Base-by-base conservation (phyloP, 2,888 invertebrate species). In the Vesta saturnalis region DNA sequence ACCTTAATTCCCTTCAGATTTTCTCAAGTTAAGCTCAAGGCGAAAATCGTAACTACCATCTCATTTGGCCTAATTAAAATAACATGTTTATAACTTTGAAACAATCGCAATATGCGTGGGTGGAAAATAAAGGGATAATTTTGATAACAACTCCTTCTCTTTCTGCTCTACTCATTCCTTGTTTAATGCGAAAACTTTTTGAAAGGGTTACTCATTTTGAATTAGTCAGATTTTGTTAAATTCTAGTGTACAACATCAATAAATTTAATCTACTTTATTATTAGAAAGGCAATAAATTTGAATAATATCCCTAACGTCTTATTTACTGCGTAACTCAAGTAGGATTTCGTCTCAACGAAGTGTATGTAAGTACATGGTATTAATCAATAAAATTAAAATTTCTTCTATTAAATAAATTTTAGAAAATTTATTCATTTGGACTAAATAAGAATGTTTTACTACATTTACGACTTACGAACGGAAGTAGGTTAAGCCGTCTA, bases 291-390 rank as follows among this genome's bases (percentile, higher is more conserved):
- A 66, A 69, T 72, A 72, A 67, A 72, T 72, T 69, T 64, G 64
- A 72, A 72, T 72, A 69, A 69, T 61, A 60, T 64, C 62, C 64
- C 57, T 55, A 60, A 67, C 64, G 72, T 58, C 67, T 72, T 69
- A 72, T 72, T 72, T 72, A 72, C 67, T 61, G 69, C 52, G 62
- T 67, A 69, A 72, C 70, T 60, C 64, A 69, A 69, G 64, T 69
- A 69, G 64, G 54, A 19, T 57, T 43, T 30, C 30, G 55, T 54
- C 54, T 69, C 21, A 21, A n/a, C n/a, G 52, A 21, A 18, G 19
- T n/a, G 39, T n/a, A n/a, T 10, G 30, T 10, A 10, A 30, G 30
- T 6, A 10, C 16, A 10, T n/a, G 52, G 18, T 19, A 52, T 52
- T 52, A 52, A 52, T 52, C 52, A 52, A 52, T 52, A 52, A 12